Conservation (phyloP, 2,113 vertebrate species). For the Eonycteris spelaea region DNA sequence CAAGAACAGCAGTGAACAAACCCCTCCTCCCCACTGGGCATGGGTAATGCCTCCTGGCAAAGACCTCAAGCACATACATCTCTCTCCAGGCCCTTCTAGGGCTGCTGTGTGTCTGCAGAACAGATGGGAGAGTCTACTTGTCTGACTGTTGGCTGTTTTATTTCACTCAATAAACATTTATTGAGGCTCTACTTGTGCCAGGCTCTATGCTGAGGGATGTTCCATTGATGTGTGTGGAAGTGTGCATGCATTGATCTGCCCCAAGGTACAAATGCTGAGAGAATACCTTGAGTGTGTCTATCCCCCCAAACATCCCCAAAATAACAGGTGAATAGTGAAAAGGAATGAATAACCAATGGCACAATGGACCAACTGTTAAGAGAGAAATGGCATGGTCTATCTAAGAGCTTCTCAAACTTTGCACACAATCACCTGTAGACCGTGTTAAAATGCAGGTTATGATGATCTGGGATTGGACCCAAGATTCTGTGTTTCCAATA, state of each 20-base stretch:
- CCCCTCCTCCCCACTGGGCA: background rate
- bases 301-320: background rate
- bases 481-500: background rate
- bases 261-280: background rate
- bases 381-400: background rate
- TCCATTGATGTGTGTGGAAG: background rate
- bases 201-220: background rate
- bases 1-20: background rate
- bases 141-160: constrained; percentile 52
- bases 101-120: constrained; percentile 39
- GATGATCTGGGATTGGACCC: background rate
- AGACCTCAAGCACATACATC: constrained; percentile 18
- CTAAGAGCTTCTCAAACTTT: background rate
- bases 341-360: background rate
- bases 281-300: background rate
- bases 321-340: background rate
- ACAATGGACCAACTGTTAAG: background rate
- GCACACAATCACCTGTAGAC: background rate
- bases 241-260: background rate
- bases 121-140: constrained; percentile 64
- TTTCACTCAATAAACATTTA: constrained; percentile 69
- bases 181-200: constrained; percentile 48
- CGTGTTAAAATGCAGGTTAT: background rate
- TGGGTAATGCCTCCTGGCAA: constrained; percentile 58
- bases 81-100: constrained; percentile 53